Conservation (phyloP, 2,113 vertebrate species). For the Lutjanus erythropterus region DNA sequence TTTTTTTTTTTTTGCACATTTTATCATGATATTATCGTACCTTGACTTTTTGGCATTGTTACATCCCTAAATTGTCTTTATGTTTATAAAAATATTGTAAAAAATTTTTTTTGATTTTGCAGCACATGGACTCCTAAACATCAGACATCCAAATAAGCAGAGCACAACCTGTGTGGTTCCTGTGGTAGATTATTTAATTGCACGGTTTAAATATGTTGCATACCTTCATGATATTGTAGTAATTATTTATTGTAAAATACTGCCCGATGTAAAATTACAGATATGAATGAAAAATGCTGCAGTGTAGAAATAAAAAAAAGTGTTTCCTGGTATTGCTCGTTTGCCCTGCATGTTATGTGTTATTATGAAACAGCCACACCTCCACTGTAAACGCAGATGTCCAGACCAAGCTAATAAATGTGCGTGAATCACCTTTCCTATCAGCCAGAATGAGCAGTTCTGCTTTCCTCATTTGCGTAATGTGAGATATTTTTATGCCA, state of each 20-base stretch:
- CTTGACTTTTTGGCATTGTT: too few relatives aligned
- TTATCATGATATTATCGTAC: too few relatives aligned
- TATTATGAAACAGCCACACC: not conserved
- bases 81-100: too few relatives aligned
- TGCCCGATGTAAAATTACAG: not conserved
- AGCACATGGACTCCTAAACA: too few relatives aligned
- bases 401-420: not conserved
- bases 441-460: not conserved
- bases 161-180: not conserved
- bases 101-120: too few relatives aligned
- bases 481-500: not conserved
- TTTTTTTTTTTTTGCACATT: too few relatives aligned
- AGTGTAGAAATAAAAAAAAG: not conserved
- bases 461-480: constrained; percentile 3
- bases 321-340: not conserved
- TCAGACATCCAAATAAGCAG: not conserved
- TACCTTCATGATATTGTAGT: not conserved
- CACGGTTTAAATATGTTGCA: not conserved
- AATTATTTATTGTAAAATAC: not conserved
- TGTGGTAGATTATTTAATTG: not conserved
- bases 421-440: not conserved
- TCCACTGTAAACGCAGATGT: constrained; percentile 17
- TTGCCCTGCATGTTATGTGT: not conserved
- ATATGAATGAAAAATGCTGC: not conserved
- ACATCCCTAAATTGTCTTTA: too few relatives aligned